A percentile compares a stretch with the other conserved stretches of the same genome.
Evolutionary conservation across 2,113 vertebrate genomes (phyloP).

Genomic region (Onychorhynchus coronatus): DNA sequence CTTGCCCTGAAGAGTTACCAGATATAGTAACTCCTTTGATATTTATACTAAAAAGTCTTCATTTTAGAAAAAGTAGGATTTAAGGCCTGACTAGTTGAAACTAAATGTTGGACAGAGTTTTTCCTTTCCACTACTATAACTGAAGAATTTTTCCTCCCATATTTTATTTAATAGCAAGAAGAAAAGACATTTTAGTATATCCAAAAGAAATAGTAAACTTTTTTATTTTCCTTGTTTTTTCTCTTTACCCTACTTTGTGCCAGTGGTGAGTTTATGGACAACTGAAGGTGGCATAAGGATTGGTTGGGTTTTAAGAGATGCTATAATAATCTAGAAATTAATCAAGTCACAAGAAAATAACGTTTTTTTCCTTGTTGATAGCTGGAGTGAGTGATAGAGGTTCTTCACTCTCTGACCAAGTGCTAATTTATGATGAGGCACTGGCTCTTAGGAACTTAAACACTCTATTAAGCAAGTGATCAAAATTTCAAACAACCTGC

Average conservation of each 20-base stretch:
- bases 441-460: background rate
- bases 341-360: background rate
- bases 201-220: background rate
- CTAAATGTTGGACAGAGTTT: background rate
- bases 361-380: background rate
- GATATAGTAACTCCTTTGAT: background rate
- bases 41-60: background rate
- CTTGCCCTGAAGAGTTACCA: background rate
- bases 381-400: background rate
- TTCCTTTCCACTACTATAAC: background rate
- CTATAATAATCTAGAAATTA: background rate
- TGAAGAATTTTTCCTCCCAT: background rate
- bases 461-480: background rate
- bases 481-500: background rate
- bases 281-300: background rate
- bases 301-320: background rate
- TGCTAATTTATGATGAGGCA: fast-evolving
- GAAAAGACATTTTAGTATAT: background rate
- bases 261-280: background rate
- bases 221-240: background rate
- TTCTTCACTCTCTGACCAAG: background rate
- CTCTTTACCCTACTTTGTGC: background rate
- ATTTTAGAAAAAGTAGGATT: background rate
- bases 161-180: background rate
- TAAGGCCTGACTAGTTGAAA: background rate